These are phyloP conservation scores for Netelia melanura DNA, from an alignment of 2,888 invertebrate species.

Conservation along the genomic window DNA sequence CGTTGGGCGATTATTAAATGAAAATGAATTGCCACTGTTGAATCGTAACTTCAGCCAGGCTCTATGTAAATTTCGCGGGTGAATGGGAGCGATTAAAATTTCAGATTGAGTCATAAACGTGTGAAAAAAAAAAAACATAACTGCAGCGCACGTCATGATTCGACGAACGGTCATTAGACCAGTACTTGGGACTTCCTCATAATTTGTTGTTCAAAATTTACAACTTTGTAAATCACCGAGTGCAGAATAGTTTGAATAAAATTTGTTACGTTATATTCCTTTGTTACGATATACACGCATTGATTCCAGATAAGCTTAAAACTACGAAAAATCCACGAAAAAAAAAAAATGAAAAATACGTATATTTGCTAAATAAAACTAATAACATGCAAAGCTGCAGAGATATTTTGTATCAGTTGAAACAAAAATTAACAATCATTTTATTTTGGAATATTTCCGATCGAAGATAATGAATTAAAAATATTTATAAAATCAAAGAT, in stretches of 20 bases:
- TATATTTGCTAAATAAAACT: background rate
- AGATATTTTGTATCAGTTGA: background rate
- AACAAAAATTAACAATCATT: background rate
- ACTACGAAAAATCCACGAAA: no score
- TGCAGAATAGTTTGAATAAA: background rate
- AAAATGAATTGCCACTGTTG: conserved; percentile 15
- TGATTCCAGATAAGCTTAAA: no score
- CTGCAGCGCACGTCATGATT: background rate
- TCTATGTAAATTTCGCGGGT: background rate
- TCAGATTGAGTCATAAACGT: conserved; percentile 30
- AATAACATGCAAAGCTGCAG: background rate
- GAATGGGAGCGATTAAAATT: conserved; percentile 9
- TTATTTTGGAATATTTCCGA: background rate
- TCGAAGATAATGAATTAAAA: no score
- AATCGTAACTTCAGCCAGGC: background rate
- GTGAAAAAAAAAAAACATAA: conserved; percentile 4
- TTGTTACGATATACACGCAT: background rate
- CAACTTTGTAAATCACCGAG: background rate
- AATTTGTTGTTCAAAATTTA: conserved; percentile 12
- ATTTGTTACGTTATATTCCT: background rate
- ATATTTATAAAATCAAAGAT: no score
- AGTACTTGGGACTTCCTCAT: background rate
- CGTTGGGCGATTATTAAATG: conserved; percentile 23
- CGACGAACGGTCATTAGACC: background rate
- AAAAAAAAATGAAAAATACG: no score